Conservation (phyloP, 2,797 vertebrate genomes). For the Synaphobranchus kaupii region DNA sequence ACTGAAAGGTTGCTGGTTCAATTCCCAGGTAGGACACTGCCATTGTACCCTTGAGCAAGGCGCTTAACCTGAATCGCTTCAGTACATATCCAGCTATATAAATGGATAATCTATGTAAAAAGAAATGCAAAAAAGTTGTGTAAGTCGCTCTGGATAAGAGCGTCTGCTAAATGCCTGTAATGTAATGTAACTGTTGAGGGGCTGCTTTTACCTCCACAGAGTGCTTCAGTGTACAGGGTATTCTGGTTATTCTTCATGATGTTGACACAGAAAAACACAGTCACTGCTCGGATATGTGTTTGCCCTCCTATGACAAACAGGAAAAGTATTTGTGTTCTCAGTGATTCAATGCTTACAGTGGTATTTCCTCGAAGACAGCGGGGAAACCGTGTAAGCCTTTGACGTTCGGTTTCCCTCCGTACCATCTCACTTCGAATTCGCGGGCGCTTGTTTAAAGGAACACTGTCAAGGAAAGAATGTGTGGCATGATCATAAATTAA, state of each 20-base stretch:
- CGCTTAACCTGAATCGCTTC: too few relatives aligned
- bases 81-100: too few relatives aligned
- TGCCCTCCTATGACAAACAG: constrained; percentile 21
- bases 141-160: too few relatives aligned
- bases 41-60: too few relatives aligned
- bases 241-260: not conserved
- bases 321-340: constrained; percentile 20
- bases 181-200: not conserved
- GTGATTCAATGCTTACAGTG: not conserved
- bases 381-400: not conserved
- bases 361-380: not conserved
- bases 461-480: not conserved
- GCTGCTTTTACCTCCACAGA: not conserved
- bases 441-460: not conserved
- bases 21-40: too few relatives aligned
- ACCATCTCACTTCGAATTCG: not conserved
- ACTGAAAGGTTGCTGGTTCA: too few relatives aligned
- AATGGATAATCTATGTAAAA: too few relatives aligned
- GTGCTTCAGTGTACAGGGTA: not conserved
- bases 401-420: not conserved
- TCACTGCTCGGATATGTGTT: not conserved
- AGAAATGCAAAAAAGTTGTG: too few relatives aligned
- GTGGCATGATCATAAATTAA: not conserved
- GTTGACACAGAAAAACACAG: constrained; percentile 6
- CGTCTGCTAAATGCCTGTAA: too few relatives aligned